These are phyloP conservation scores for Eulemur rubriventer DNA, from an alignment of 2,797 vertebrate species.

Conservation along the genomic window DNA sequence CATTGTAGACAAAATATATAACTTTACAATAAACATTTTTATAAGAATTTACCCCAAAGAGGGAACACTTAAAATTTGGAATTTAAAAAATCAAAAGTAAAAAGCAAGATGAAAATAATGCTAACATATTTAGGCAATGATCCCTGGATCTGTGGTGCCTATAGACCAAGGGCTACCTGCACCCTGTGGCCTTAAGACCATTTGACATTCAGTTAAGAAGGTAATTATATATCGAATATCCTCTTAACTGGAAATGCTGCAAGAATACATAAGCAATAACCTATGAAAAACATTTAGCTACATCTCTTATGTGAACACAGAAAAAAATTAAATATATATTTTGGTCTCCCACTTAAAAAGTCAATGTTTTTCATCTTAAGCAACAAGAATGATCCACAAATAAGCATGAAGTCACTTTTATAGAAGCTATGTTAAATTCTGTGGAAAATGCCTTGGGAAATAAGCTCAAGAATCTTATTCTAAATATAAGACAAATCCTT, in stretches of 20 bases:
- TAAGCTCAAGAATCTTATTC: constrained; percentile 37
- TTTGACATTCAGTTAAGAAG: constrained; percentile 54
- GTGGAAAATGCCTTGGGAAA: constrained; percentile 10
- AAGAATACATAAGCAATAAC: constrained; percentile 23
- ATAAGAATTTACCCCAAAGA: constrained; percentile 84
- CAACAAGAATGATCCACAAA: constrained; percentile 65
- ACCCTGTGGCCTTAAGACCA: constrained; percentile 63
- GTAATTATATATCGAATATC: constrained; percentile 42
- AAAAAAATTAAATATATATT: constrained; percentile 65
- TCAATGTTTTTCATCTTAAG: constrained; percentile 69
- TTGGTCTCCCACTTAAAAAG: constrained; percentile 76
- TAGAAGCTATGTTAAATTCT: constrained; percentile 5
- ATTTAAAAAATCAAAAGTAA: constrained; percentile 65
- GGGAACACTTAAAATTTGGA: constrained; percentile 77
- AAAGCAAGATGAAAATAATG: constrained; percentile 59
- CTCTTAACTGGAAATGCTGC: constrained; percentile 49
- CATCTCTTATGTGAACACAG: constrained; percentile 33
- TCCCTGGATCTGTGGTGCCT: constrained; percentile 54
- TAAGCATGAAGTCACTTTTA: constrained; percentile 65
- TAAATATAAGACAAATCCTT: constrained; percentile 41
- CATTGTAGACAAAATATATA: constrained; percentile 86
- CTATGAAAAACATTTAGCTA: constrained; percentile 30
- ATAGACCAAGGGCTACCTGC: constrained; percentile 73
- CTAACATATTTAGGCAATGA: constrained; percentile 28
- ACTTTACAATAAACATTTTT: constrained; percentile 84